A percentile compares a stretch with the other conserved stretches of the same genome.
Conservation (phyloP, 92 coral and sea anemone species). For the Zoanthus gigantus region DNA sequence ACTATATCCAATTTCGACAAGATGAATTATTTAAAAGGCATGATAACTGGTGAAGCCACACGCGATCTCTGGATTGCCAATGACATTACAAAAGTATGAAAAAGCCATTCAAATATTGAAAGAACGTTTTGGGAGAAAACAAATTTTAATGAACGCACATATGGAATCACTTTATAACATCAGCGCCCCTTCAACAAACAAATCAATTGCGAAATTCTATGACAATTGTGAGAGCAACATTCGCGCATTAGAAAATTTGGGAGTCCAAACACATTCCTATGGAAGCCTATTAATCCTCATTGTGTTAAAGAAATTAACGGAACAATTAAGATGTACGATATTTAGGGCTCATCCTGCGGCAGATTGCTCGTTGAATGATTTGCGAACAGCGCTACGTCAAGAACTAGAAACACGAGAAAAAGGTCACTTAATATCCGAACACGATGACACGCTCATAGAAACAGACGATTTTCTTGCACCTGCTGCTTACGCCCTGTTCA, state of each 20-base stretch:
- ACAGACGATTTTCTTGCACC: slow-evolving; percentile 8
- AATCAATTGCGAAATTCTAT: slow-evolving; percentile 20
- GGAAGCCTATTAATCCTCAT: slow-evolving; percentile 48
- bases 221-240: slow-evolving; percentile 44
- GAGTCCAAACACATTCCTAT: slow-evolving; percentile 39
- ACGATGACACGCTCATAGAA: slow-evolving; percentile 29
- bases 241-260: slow-evolving; percentile 41
- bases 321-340: slow-evolving; percentile 28
- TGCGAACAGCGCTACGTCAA: slow-evolving; percentile 49
- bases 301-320: slow-evolving; percentile 47
- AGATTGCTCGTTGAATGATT: slow-evolving; percentile 51
- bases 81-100: slow-evolving; percentile 4
- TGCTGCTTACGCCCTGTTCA: slow-evolving; percentile 23
- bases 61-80: slow-evolving; percentile 20
- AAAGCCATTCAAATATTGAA: background rate
- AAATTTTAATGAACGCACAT: background rate
- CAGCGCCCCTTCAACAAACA: slow-evolving; percentile 5
- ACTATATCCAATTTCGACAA: background rate
- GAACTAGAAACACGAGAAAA: slow-evolving; percentile 65
- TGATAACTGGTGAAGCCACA: slow-evolving; percentile 13
- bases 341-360: slow-evolving; percentile 54
- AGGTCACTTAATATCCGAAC: slow-evolving; percentile 41
- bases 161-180: slow-evolving; percentile 23
- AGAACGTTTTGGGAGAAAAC: slow-evolving; percentile 21
- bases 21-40: slow-evolving; percentile 8